These are phyloP conservation scores for Scelioninae gen. 2 DNA, from an alignment of 2,888 invertebrate species.

Conservation along the genomic window DNA sequence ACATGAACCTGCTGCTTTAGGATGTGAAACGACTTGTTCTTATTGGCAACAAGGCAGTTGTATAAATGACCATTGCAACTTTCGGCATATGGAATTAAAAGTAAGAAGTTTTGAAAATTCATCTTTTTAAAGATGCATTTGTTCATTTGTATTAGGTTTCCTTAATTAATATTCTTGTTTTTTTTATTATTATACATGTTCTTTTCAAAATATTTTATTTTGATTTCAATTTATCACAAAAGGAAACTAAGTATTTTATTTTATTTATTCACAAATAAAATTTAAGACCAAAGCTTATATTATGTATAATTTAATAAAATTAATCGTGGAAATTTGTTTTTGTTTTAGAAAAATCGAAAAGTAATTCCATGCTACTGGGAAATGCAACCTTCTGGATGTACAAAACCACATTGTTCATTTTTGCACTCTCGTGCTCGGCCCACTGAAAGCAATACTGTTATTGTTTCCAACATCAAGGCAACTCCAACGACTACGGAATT, in stretches of 20 bases:
- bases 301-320: too few relatives aligned
- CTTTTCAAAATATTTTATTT: background rate
- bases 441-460: conserved; percentile 4
- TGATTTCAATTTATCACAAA: too few relatives aligned
- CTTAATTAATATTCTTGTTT: too few relatives aligned
- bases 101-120: conserved; percentile 74
- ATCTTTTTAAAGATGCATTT: too few relatives aligned
- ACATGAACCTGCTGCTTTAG: conserved; percentile 89
- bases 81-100: conserved; percentile 90
- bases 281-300: too few relatives aligned
- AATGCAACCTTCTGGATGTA: conserved; percentile 88
- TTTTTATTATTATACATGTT: background rate
- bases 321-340: too few relatives aligned
- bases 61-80: conserved; percentile 85
- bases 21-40: conserved; percentile 87
- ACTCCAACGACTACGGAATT: conserved; percentile 62
- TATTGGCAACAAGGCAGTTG: conserved; percentile 91
- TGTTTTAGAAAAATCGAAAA: conserved; percentile 85
- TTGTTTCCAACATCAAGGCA: conserved; percentile 67
- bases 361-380: conserved; percentile 92
- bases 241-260: too few relatives aligned
- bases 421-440: conserved; percentile 80
- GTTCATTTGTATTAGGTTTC: too few relatives aligned
- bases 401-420: conserved; percentile 90
- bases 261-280: too few relatives aligned